phyloP scores from a whole-genome alignment of 2,888 invertebrate species.

The Scaptomyza polygonia region DNA sequence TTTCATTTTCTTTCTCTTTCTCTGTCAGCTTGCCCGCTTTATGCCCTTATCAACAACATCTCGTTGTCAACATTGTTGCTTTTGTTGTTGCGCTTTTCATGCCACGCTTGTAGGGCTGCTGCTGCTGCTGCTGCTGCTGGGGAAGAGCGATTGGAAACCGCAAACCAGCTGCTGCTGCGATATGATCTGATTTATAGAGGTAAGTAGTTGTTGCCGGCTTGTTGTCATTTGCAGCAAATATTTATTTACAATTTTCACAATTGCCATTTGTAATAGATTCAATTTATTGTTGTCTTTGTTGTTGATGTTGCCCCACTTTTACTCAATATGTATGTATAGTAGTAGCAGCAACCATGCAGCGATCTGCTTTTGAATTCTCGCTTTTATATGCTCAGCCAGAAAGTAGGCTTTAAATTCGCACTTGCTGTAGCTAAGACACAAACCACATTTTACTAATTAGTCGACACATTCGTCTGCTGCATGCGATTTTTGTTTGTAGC shows the following conservation, averaged over 20 bases:
- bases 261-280: conserved; percentile 64
- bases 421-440: conserved; percentile 27
- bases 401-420: conserved; percentile 26
- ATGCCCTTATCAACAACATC: conserved; percentile 55
- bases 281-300: conserved; percentile 29
- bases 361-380: conserved; percentile 1
- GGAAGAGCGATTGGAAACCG: conserved; percentile 15
- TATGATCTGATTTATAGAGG: conserved; percentile 78
- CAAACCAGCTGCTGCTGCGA: conserved; percentile 39
- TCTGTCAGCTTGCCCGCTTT: conserved; percentile 5
- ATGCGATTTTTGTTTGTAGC: conserved; percentile 51
- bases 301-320: conserved; percentile 65
- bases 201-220: conserved; percentile 56
- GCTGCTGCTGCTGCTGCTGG: background rate
- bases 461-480: conserved; percentile 49
- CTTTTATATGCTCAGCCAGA: conserved; percentile 8
- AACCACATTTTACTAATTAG: conserved; percentile 45
- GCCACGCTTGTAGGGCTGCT: conserved; percentile 74
- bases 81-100: conserved; percentile 24
- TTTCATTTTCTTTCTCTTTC: conserved; percentile 42
- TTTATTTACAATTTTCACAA: conserved; percentile 82
- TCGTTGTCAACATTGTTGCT: conserved; percentile 58
- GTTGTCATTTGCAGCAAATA: conserved; percentile 76
- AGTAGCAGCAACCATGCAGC: background rate
- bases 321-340: conserved; percentile 13